Evolutionary conservation across 2,888 invertebrate species (phyloP).

Genomic region (Eristalis arbustorum): DNA sequence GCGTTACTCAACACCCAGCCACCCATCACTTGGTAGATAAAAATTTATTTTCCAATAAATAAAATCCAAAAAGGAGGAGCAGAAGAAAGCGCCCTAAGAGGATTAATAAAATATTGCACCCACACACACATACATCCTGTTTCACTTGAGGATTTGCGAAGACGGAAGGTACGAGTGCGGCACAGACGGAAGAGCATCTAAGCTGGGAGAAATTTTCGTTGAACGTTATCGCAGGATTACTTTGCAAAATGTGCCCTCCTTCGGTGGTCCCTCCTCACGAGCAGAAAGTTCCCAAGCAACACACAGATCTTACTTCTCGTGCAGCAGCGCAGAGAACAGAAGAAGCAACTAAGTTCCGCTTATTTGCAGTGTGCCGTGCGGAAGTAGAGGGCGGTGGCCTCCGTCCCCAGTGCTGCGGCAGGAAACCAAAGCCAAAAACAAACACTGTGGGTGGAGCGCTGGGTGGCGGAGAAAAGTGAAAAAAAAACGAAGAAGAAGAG

Average conservation of each 20-base stretch:
- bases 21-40: not conserved
- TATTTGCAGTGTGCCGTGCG: conserved; percentile 1
- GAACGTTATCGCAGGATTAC: not conserved
- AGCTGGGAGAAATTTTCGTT: not conserved
- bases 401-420: not conserved
- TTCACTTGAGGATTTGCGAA: not conserved
- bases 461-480: not conserved
- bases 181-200: conserved; percentile 8
- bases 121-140: not conserved
- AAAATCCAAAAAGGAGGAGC: conserved; percentile 7
- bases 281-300: not conserved
- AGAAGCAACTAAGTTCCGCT: not conserved
- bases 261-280: not conserved
- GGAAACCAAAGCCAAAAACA: conserved; percentile 5
- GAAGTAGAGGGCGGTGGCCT: not conserved
- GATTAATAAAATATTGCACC: conserved; percentile 1
- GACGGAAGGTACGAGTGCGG: not conserved
- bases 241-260: not conserved
- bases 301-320: not conserved
- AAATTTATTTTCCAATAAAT: conserved; percentile 34
- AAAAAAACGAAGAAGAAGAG: too few relatives aligned
- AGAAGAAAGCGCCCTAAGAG: not conserved
- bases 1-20: not conserved
- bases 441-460: not conserved
- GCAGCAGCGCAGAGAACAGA: not conserved